Base-by-base conservation (phyloP, 2,888 invertebrate genomes). In the Anodontia alba region DNA sequence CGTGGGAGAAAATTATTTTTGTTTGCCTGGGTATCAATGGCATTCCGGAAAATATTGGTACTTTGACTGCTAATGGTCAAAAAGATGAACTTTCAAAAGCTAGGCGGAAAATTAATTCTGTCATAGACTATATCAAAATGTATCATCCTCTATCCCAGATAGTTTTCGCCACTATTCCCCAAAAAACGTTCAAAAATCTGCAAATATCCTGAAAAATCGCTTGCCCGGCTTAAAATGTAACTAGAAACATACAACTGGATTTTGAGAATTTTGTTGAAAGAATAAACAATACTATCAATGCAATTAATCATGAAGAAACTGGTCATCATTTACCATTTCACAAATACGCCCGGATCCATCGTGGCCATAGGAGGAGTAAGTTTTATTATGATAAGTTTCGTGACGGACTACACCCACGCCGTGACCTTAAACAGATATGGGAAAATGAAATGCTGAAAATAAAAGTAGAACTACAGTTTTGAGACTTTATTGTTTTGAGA, bases 131-230 rank as follows among this genome's bases (percentile, higher is more conserved):
- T 67, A 20, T 36, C 5, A 17, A 42, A 8, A 67, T 7, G 36
- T n/a, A 36, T 3, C 33, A 36, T 36, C 2, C 7, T 33, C 5
- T n/a, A 8, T 23, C 15, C 23, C 12, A 23, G 15, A 23, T 36
- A 3, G 36, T 67, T 8, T 36, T 67, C 10, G 67, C 36, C n/a
- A 67, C 36, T 36, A 67, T 67, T 36, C 36, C 71, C 71, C 71
- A 17, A 71, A 71, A 31, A 36, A 71, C 10, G 5, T 71, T 12
- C 46, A 33, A 2, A 8, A 31, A 2, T 26, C 46, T 20, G 33
- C 31, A 71, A 71, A 33, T 71, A 49, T 31, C 71, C 71, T 3
- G 12, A 49, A 7, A 71, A 49, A 31, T 8, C 71, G n/a, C 36
- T 12, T 10, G 17, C 51, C 23, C n/a, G 23, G 7, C n/a, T 7